These are phyloP conservation scores for Guaruba guarouba DNA, from an alignment of 2,113 vertebrate species.

Conservation along the genomic window DNA sequence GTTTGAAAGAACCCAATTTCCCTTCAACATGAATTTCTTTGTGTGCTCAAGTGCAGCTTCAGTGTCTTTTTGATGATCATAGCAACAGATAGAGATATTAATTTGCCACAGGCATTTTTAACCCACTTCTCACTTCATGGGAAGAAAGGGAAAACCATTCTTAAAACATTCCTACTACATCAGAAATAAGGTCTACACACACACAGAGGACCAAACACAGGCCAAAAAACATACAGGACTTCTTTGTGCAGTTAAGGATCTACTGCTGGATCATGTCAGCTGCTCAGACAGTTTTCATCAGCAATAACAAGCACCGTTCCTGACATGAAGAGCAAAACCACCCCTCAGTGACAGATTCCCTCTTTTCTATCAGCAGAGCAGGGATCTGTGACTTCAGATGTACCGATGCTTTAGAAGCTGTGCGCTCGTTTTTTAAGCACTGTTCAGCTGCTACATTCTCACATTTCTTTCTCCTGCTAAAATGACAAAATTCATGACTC, in stretches of 20 bases:
- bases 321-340: background rate
- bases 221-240: background rate
- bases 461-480: background rate
- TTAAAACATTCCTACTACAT: background rate
- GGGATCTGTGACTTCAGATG: background rate
- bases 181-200: background rate
- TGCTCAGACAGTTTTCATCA: background rate
- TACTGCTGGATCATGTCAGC: background rate
- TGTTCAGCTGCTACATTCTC: background rate
- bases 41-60: accelerated
- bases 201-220: background rate
- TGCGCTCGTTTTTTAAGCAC: accelerated
- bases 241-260: background rate
- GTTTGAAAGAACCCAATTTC: background rate
- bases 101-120: background rate
- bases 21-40: background rate
- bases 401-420: background rate
- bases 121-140: accelerated
- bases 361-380: background rate
- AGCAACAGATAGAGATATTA: background rate
- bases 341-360: background rate
- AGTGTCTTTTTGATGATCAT: background rate
- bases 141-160: background rate
- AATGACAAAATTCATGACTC: background rate
- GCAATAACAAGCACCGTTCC: background rate